Conservation (phyloP, 2,797 vertebrate genomes). For the Hozukius guyotensis region DNA sequence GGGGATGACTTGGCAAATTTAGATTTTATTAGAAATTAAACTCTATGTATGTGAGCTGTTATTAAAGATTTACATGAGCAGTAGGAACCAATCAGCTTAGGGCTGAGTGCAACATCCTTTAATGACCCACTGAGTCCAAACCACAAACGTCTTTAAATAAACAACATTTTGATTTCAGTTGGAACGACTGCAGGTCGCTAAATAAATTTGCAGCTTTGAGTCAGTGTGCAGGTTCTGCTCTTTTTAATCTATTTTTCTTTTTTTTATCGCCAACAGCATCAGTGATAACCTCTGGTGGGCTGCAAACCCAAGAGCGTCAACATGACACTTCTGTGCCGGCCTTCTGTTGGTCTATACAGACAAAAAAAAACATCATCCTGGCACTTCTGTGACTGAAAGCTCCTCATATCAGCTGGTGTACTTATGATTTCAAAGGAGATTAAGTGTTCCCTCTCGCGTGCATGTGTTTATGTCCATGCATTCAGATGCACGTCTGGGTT, state of each 20-base stretch:
- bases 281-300: conserved; percentile 37
- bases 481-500: conserved; percentile 26
- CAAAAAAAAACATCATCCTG: background rate
- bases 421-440: conserved; percentile 62
- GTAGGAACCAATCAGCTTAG: background rate
- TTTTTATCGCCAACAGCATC: conserved; percentile 49
- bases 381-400: conserved; percentile 10
- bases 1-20: no score
- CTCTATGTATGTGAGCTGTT: background rate
- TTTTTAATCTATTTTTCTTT: conserved; percentile 1
- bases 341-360: background rate
- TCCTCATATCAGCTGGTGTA: conserved; percentile 1
- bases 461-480: conserved; percentile 8
- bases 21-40: background rate
- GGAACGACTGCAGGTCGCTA: background rate
- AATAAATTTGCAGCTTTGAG: background rate
- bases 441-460: conserved; percentile 37
- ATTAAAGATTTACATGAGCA: background rate
- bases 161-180: background rate
- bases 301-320: conserved; percentile 25
- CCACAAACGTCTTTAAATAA: background rate
- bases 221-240: background rate
- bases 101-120: background rate
- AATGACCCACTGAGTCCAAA: background rate
- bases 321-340: conserved; percentile 10